Evolutionary conservation across 23 tunicate species (phyloP).

Genomic region (Halocynthia roretzi): DNA sequence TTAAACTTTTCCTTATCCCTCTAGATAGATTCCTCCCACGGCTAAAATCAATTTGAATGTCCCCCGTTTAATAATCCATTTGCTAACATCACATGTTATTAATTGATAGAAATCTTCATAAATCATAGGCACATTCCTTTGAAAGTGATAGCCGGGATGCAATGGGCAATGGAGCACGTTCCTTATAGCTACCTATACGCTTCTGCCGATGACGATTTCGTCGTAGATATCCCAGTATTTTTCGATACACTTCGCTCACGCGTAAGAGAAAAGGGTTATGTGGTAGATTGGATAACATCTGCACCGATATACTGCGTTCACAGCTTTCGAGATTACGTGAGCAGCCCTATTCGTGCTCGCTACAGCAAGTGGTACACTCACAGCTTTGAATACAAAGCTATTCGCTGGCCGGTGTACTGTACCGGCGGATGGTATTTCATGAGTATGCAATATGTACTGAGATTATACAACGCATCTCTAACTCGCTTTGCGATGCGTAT

Average conservation of each 20-base stretch:
- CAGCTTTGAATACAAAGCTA: background rate
- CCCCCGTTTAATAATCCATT: no score
- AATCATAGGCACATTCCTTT: slow-evolving; percentile 34
- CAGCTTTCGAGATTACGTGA: no score
- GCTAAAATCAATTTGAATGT: no score
- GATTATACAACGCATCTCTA: background rate
- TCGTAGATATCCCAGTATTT: slow-evolving; percentile 31
- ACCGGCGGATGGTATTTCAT: slow-evolving; percentile 16
- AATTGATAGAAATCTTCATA: background rate
- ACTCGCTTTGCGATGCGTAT: background rate
- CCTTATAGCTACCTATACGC: slow-evolving; percentile 39
- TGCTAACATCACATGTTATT: no score
- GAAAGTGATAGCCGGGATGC: slow-evolving; percentile 47
- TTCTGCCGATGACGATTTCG: slow-evolving; percentile 60
- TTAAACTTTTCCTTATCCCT: no score
- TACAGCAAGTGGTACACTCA: slow-evolving; percentile 13
- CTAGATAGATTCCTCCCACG: no score
- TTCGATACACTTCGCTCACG: background rate
- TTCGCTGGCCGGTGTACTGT: slow-evolving; percentile 12
- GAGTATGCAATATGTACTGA: background rate
- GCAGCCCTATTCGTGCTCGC: background rate
- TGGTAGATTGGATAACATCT: no score
- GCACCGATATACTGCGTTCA: no score
- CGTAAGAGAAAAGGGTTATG: background rate
- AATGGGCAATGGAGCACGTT: slow-evolving; percentile 40